These are phyloP conservation scores for Amphimedon queenslandica DNA, from an alignment of 37 sponge, comb jelly and placozoan species.

Conservation along the genomic window DNA sequence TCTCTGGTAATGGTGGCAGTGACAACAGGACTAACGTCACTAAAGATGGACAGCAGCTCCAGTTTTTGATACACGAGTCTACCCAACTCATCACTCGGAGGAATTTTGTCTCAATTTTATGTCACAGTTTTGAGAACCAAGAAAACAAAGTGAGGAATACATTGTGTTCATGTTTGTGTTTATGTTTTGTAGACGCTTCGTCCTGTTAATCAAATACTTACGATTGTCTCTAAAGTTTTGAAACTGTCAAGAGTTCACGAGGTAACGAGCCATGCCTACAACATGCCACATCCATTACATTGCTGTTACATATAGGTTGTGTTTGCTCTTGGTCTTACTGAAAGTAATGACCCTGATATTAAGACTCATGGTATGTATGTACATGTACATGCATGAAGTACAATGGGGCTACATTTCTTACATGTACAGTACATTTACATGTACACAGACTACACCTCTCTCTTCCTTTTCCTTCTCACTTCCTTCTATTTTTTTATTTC, in stretches of 20 bases:
- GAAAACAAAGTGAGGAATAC: constrained; percentile 47
- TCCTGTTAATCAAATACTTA: constrained; percentile 50
- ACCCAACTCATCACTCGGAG: constrained; percentile 73
- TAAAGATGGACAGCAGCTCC: constrained; percentile 81
- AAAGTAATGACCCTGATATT: constrained; percentile 69
- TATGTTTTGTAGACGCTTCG: constrained; percentile 32
- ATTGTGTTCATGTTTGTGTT: not conserved
- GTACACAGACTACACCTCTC: not conserved
- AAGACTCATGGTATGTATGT: constrained; percentile 59
- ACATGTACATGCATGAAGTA: not conserved
- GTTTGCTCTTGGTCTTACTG: constrained; percentile 82
- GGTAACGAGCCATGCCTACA: constrained; percentile 30
- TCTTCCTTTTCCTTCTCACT: not conserved
- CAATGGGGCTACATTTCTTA: not conserved
- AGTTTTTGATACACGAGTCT: constrained; percentile 77
- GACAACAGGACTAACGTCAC: constrained; percentile 58
- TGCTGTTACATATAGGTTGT: constrained; percentile 61
- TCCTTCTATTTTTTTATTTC: too few relatives aligned
- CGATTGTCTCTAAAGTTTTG: constrained; percentile 52
- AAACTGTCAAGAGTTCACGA: constrained; percentile 78
- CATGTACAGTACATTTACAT: not conserved
- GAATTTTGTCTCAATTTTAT: constrained; percentile 79
- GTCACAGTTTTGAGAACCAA: constrained; percentile 80
- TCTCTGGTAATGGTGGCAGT: constrained; percentile 43
- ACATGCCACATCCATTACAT: not conserved